These are phyloP conservation scores for Epizoanthus illoricatus DNA, from an alignment of 92 coral and sea anemone species.

Conservation along the genomic window DNA sequence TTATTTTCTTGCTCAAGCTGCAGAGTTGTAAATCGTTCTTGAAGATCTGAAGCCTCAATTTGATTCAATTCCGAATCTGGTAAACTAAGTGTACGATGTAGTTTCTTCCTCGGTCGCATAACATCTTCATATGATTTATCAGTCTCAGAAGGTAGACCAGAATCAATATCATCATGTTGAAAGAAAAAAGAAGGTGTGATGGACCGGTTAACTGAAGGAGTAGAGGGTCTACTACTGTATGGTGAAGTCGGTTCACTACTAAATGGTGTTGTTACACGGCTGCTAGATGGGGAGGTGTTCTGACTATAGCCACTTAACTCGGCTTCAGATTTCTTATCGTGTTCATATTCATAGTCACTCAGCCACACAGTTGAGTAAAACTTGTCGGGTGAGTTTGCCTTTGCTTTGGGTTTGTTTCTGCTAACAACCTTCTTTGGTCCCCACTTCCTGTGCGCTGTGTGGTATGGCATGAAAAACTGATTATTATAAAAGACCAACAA, in stretches of 20 bases:
- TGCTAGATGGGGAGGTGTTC: slow-evolving; percentile 78
- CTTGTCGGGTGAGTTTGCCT: slow-evolving; percentile 80
- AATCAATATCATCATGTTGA: slow-evolving; percentile 81
- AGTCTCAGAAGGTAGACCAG: slow-evolving; percentile 89
- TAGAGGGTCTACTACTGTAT: slow-evolving; percentile 75
- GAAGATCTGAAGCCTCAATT: slow-evolving; percentile 77
- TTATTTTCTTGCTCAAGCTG: slow-evolving; percentile 97
- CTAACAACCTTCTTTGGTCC: slow-evolving; percentile 86
- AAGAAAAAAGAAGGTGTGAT: slow-evolving; percentile 81
- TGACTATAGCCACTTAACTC: slow-evolving; percentile 73
- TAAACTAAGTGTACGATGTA: slow-evolving; percentile 88
- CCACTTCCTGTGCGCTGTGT: slow-evolving; percentile 66
- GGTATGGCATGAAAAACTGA: slow-evolving; percentile 63
- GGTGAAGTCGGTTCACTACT: slow-evolving; percentile 93
- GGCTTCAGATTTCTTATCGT: slow-evolving; percentile 84
- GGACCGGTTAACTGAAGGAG: slow-evolving; percentile 85
- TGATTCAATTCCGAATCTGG: slow-evolving; percentile 92
- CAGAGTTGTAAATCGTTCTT: slow-evolving; percentile 87
- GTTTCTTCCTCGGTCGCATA: slow-evolving; percentile 75
- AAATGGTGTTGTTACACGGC: slow-evolving; percentile 84
- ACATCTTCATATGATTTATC: slow-evolving; percentile 80
- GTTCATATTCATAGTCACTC: slow-evolving; percentile 96
- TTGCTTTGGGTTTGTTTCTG: slow-evolving; percentile 78
- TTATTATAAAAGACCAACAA: slow-evolving; percentile 4
- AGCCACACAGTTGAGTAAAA: slow-evolving; percentile 99